Conservation (phyloP, 92 coral and sea anemone genomes). For the Hydrozoanthus gracilis region DNA sequence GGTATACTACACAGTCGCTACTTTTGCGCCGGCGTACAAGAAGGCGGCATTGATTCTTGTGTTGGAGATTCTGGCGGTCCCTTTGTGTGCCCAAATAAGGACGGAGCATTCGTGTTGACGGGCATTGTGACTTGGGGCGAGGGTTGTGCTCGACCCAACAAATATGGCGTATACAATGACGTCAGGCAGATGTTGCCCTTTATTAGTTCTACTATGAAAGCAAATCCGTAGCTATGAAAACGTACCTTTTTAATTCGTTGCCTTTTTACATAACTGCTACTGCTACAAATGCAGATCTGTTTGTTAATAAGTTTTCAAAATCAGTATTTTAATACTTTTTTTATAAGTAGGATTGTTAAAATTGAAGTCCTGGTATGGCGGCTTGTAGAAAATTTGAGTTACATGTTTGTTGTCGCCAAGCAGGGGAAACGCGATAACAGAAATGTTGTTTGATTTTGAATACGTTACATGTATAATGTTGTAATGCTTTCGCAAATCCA, state of each 20-base stretch:
- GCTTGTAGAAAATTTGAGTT: too few species aligned
- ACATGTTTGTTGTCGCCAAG: too few species aligned
- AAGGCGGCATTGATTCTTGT: constrained; percentile 66
- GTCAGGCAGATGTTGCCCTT: constrained; percentile 65
- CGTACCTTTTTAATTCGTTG: not conserved
- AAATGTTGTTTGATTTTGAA: too few species aligned
- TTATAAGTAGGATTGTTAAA: too few species aligned
- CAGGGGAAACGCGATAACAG: too few species aligned
- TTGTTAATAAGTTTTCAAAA: too few species aligned
- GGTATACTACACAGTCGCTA: constrained; percentile 67
- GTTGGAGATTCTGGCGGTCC: constrained; percentile 85
- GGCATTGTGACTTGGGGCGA: constrained; percentile 73
- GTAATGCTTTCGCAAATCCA: too few species aligned
- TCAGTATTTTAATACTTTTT: too few species aligned
- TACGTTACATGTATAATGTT: too few species aligned
- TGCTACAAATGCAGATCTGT: too few species aligned
- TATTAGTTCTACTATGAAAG: constrained; percentile 48
- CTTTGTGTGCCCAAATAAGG: constrained; percentile 69
- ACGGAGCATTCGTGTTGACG: constrained; percentile 70
- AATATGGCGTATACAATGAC: constrained; percentile 76
- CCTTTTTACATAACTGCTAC: too few species aligned
- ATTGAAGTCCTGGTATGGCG: too few species aligned
- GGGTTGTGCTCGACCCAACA: constrained; percentile 74
- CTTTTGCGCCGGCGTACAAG: constrained; percentile 68
- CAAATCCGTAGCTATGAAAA: constrained; percentile 16